These are phyloP conservation scores for Pachyseris speciosa DNA, from an alignment of 64 coral and sea anemone genomes.

Conservation along the genomic window DNA sequence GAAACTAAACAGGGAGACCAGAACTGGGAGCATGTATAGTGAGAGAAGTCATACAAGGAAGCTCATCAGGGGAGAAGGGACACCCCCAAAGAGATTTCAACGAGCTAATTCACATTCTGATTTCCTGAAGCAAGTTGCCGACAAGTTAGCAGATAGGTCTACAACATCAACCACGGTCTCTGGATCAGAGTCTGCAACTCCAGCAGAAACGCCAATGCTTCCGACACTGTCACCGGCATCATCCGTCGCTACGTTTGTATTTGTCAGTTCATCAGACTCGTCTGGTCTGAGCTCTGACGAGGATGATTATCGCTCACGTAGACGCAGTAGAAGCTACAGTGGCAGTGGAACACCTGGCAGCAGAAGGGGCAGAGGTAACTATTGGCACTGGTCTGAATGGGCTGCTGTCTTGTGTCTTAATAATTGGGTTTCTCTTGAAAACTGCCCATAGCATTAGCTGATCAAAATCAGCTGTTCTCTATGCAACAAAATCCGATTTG, in stretches of 20 bases:
- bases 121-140: constrained; percentile 91
- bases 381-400: too few relatives aligned
- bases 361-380: constrained; percentile 22
- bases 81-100: constrained; percentile 11
- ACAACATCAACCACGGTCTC: constrained; percentile 67
- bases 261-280: constrained; percentile 77
- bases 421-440: not conserved
- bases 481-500: too few relatives aligned
- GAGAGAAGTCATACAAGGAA: constrained; percentile 12
- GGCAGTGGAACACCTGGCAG: constrained; percentile 7
- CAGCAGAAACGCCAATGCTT: constrained; percentile 87
- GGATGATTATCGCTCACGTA: not conserved
- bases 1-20: not conserved
- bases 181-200: constrained; percentile 64
- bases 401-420: too few relatives aligned
- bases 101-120: constrained; percentile 65
- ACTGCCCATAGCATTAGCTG: not conserved
- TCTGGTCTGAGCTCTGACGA: constrained; percentile 71
- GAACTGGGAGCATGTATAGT: constrained; percentile 1
- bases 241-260: constrained; percentile 75
- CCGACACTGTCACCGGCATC: constrained; percentile 85
- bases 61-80: constrained; percentile 26
- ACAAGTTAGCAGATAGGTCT: constrained; percentile 68
- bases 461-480: too few relatives aligned
- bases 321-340: not conserved